Evolutionary conservation across 2,888 invertebrate species (phyloP).

Genomic region (Diarsia rubi): DNA sequence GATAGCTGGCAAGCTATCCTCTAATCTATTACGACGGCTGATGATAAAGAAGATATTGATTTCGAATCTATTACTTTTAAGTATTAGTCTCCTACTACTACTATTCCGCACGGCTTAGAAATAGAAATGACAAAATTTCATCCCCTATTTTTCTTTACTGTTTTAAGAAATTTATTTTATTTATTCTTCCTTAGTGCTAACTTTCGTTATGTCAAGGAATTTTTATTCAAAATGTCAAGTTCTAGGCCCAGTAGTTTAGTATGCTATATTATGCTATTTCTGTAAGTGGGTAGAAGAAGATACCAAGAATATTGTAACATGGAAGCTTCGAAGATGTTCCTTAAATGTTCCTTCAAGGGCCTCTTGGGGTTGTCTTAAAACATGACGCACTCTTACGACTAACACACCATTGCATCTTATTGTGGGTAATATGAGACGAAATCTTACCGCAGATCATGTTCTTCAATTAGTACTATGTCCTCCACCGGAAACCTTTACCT

Average conservation of each 20-base stretch:
- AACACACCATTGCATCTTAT: conserved; percentile 8
- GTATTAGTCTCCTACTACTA: no score
- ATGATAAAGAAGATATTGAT: conserved; percentile 20
- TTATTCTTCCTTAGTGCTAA: not conserved
- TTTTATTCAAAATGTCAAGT: not conserved
- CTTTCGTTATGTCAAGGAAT: not conserved
- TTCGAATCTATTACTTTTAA: conserved; percentile 11
- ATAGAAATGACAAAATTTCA: not conserved
- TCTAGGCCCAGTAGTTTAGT: not conserved
- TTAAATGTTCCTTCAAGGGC: not conserved
- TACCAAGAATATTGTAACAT: not conserved
- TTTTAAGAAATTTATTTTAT: not conserved
- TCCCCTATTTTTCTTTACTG: not conserved
- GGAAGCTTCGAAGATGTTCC: not conserved
- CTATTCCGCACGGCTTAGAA: not conserved
- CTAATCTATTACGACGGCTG: conserved; percentile 1
- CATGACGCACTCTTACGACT: conserved; percentile 13
- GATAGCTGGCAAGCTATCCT: conserved; percentile 46
- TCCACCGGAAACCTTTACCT: not conserved
- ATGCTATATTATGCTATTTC: not conserved
- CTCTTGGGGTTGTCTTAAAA: conserved; percentile 4
- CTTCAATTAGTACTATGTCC: conserved; percentile 7
- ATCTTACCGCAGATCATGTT: not conserved
- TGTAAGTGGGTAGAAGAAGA: not conserved
- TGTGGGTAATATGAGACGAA: not conserved